phyloP scores from a whole-genome alignment of 2,888 invertebrate species.

The Drosophila robusta region DNA sequence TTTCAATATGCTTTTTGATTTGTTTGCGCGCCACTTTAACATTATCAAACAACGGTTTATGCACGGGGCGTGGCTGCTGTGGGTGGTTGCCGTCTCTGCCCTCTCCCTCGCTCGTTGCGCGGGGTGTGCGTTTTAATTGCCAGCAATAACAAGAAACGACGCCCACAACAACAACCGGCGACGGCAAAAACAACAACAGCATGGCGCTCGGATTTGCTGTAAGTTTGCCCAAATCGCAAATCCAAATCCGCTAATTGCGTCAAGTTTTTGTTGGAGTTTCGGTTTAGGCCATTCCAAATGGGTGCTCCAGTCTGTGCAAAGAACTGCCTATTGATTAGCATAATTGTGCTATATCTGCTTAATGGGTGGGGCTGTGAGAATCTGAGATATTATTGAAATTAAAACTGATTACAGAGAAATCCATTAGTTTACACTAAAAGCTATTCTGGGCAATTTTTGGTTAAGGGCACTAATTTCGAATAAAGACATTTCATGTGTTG shows the following conservation, averaged over 20 bases:
- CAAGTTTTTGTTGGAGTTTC: constrained; percentile 59
- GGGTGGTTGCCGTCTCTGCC: neutral
- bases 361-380: neutral
- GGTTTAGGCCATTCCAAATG: constrained; percentile 39
- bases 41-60: constrained; percentile 82
- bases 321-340: constrained; percentile 66
- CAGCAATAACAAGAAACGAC: constrained; percentile 73
- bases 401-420: neutral
- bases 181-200: constrained; percentile 22
- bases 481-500: no score
- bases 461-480: no score
- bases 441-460: no score
- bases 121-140: constrained; percentile 68
- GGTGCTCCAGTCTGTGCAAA: constrained; percentile 14
- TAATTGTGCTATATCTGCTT: constrained; percentile 36
- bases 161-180: constrained; percentile 59
- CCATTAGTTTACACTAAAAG: neutral
- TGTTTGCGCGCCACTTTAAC: constrained; percentile 84
- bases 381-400: neutral
- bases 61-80: constrained; percentile 31
- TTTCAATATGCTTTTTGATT: constrained; percentile 83
- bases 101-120: neutral
- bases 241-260: constrained; percentile 78
- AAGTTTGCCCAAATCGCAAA: constrained; percentile 54
- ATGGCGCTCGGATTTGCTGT: constrained; percentile 47